Base-by-base conservation (phyloP, 2,888 invertebrate genomes). In the Tillus elongatus region DNA sequence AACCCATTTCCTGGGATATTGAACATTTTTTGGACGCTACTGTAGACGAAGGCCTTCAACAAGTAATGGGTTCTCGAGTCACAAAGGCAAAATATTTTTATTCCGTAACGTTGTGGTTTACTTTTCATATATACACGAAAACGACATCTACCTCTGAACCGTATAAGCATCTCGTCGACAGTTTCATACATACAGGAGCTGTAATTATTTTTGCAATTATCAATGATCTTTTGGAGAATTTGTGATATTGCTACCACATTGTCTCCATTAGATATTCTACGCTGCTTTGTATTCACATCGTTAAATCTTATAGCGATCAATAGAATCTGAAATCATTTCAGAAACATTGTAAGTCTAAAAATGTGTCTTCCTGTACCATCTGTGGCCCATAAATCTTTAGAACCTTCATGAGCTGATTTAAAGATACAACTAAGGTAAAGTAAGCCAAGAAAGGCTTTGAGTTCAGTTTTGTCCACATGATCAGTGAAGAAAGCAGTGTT, bases 371-470 rank as follows among this genome's bases (percentile, higher is more conserved):
- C 45, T 30, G 43, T 45, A 15, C 41, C 47, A 43, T 48, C 44
- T 14, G 36, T 32, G 13, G 40, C 40, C 19, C 16, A 40, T 11
- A 40, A 8, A 10, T 27, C 28, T 2, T 12, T 36, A 16, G 46
- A 14, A 36, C 41, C 44, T 36, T 49, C 43, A 13, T 48, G 47
- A 8, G 34, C 37, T 16, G 46, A 46, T 39, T 49, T 48, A 33
- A 48, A 46, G 3, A 39, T 24, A 15, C 40, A 42, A 30, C 30
- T 39, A 30, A 46, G 16, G 32, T 47, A 46, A 14, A 46, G 19
- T 13, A 49, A 33, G 13, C 46, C 47, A 30, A 49, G 33, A 24
- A 46, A 42, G 12, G 49, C 47, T 14, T 41, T 37, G 16, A 48
- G 32, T 31, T 40, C 43, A 4, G 36, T 37, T 33, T 33, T 27